Base-by-base conservation (phyloP, 92 coral and sea anemone species). In the Hydrozoanthus gracilis region DNA sequence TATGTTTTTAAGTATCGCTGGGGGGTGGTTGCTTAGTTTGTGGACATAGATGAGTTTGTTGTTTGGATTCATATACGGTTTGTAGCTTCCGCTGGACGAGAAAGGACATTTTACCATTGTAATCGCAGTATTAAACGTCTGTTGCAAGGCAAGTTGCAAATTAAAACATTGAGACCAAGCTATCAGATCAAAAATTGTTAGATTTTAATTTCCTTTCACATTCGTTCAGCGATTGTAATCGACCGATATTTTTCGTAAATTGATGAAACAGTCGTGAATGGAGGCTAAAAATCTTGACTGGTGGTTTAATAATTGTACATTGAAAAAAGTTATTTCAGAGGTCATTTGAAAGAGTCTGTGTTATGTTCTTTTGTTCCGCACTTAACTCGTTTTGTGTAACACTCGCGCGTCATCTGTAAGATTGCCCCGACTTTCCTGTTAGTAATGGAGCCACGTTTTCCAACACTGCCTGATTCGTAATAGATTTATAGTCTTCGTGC, bases 371-470 rank as follows among this genome's bases (percentile, higher is more conserved):
- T 27, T 27, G 39, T 27, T 27, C 39, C 39, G 39, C 39, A 27
- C 39, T 27, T 27, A n/a, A 27, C 39, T 27, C 39, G 39, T 27
- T 27, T 27, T 27, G 39, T 27, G 39, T 27, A 58, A 58, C n/a
- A 58, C 65, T 14, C 65, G 65, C 65, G 65, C 65, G 65, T 58
- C 65, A 14, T 58, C 65, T 58, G 65, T 58, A 58, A 11, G 12
- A 11, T 14, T 58, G 65, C n/a, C 65, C 65, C 12, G 65, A 58
- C n/a, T 58, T 58, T 58, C 65, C 65, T 11, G 65, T 58, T 11
- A 58, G 65, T 58, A 58, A 58, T 58, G 65, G 65, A 14, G 65
- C 65, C 65, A 62, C 68, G 68, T 13, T 13, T 62, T 62, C 68
- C 10, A 13, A 14, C 15, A 62, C 18, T 4, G 68, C 16, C 68